Conservation (phyloP, 2,797 vertebrate species). For the Sorex maritimensis region DNA sequence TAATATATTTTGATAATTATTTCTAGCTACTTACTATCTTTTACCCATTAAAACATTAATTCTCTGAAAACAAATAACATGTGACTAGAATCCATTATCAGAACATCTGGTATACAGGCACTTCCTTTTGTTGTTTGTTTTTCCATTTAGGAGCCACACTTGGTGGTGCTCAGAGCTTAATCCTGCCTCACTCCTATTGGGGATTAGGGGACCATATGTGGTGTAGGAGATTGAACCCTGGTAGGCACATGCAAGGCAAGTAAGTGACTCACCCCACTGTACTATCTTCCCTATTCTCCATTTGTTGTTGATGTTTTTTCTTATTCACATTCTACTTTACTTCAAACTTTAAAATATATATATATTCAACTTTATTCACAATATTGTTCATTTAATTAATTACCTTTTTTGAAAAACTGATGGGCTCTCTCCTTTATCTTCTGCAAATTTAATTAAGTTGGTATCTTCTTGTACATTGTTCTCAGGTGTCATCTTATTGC, state of each 20-base stretch:
- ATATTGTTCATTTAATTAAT: slow-evolving; percentile 47
- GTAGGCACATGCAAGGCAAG: too few species aligned
- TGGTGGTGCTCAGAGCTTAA: too few species aligned
- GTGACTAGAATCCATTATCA: background rate
- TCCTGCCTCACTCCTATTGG: too few species aligned
- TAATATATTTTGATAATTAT: background rate
- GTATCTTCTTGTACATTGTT: slow-evolving; percentile 77
- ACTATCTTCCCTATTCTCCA: background rate
- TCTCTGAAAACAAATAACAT: slow-evolving; percentile 19
- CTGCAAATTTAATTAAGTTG: slow-evolving; percentile 78
- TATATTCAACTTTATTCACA: slow-evolving; percentile 46
- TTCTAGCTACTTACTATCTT: slow-evolving; percentile 48
- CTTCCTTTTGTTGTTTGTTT: background rate
- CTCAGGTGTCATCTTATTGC: slow-evolving; percentile 69
- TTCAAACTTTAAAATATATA: slow-evolving; percentile 48
- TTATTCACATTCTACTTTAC: slow-evolving; percentile 42
- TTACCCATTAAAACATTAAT: background rate
- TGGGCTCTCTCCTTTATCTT: slow-evolving; percentile 82
- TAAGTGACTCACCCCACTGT: too few species aligned
- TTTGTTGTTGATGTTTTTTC: slow-evolving; percentile 8
- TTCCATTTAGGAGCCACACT: slow-evolving; percentile 2
- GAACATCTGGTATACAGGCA: background rate
- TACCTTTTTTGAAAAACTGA: slow-evolving; percentile 90
- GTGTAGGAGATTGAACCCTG: too few species aligned
- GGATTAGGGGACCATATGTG: too few species aligned